Conservation (phyloP, 2,888 invertebrate genomes). For the Clusia tigrina region DNA sequence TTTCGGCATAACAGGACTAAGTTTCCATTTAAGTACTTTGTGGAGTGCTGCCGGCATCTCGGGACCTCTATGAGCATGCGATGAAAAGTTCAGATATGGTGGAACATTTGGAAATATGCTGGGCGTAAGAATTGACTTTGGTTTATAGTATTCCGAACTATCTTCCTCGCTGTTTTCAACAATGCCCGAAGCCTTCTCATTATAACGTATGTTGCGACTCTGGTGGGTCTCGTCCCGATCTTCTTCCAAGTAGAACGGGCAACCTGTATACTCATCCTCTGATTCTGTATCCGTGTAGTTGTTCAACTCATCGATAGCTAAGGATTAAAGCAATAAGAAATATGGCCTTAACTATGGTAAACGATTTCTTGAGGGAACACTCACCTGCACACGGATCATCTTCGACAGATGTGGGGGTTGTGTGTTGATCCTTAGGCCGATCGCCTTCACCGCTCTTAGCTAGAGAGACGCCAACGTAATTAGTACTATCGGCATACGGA, state of each 20-base stretch:
- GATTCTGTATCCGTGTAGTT: slow-evolving; percentile 59
- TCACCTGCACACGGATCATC: slow-evolving; percentile 57
- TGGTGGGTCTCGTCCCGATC: slow-evolving; percentile 49
- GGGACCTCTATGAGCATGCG: slow-evolving; percentile 71
- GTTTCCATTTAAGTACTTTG: slow-evolving; percentile 90
- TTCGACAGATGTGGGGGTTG: slow-evolving; percentile 39
- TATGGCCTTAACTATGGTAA: not conserved
- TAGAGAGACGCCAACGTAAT: slow-evolving; percentile 49
- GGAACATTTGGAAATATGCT: slow-evolving; percentile 79
- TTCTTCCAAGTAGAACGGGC: slow-evolving; percentile 52
- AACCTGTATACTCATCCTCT: slow-evolving; percentile 58
- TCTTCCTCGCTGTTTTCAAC: slow-evolving; percentile 42
- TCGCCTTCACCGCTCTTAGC: slow-evolving; percentile 30
- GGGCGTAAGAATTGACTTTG: slow-evolving; percentile 63
- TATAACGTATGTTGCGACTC: slow-evolving; percentile 49
- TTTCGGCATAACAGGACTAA: slow-evolving; percentile 93
- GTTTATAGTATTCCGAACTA: slow-evolving; percentile 46
- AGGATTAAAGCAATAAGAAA: not conserved
- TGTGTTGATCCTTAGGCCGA: slow-evolving; percentile 15
- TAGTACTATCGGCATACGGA: slow-evolving; percentile 39
- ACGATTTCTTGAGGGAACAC: not conserved
- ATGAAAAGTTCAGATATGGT: slow-evolving; percentile 80
- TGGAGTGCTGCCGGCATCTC: slow-evolving; percentile 75
- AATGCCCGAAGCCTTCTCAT: slow-evolving; percentile 35
- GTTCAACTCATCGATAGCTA: slow-evolving; percentile 58